Evolutionary conservation across 92 coral and sea anemone species (phyloP), one percentile per base, ranked within the genome.

Genomic region (Palythoa heliodiscus): DNA sequence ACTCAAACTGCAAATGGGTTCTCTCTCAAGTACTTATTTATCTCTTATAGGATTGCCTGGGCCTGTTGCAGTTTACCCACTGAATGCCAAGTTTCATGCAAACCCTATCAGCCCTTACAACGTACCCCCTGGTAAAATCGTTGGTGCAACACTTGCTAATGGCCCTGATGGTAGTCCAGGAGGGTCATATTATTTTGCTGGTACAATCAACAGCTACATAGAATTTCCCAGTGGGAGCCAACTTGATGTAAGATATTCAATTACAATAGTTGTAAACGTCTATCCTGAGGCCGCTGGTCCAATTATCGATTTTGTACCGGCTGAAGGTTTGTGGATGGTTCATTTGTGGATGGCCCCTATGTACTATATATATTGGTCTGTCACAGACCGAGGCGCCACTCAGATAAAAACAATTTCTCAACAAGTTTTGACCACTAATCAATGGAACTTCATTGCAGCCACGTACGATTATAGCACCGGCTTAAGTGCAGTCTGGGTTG

Each of bases 31-130:
- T 29, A 29, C 35, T 29, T 29, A 29, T 75, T 13, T 13, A 37
- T 71, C 19, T 61, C 29, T 77, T 7, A 7, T 71, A 93, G 97
- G 88, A 6, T 89, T 93, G 23, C 94, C 97, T 1, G 86, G 90
- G 77, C 93, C 97, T 12, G 91, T 89, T 11, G 97, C 97, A 3
- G 88, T 93, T 82, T 93, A 93, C 71, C 97, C 97, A 3, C 77
- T 93, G 35, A 89, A 92, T 61, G 70, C 85, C 19, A 73, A 80
- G 13, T 90, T 91, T 71, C 78, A 87, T 19, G 95, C 91, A 10
- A 67, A 87, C 48, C 95, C 92, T 38, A 86, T 91, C 66, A 92
- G 93, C 37, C 88, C 86, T 5, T 89, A 91, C 70, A 85, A 52
- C 37, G 90, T 87, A 57, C 97, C 97, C 22, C 95, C 97, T 58